These are phyloP conservation scores for Fukomys damarensis DNA, from an alignment of 2,113 vertebrate genomes.

Conservation along the genomic window DNA sequence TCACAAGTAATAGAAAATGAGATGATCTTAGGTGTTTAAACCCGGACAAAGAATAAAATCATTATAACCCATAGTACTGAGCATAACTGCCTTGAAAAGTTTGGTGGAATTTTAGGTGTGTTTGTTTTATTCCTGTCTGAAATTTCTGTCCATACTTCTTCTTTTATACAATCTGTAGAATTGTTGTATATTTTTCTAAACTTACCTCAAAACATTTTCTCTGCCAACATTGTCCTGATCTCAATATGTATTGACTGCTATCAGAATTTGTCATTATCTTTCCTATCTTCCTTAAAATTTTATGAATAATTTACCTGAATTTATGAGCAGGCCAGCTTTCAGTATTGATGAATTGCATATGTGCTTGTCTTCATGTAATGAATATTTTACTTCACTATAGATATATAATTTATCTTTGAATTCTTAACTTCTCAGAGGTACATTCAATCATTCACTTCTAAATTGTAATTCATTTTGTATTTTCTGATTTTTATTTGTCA, in stretches of 20 bases:
- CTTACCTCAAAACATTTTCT: not conserved
- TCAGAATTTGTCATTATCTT: not conserved
- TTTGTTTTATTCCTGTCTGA: not conserved
- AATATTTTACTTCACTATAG: not conserved
- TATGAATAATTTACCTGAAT: not conserved
- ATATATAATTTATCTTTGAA: conserved; percentile 18
- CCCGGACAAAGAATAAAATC: not conserved
- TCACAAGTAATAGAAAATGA: not conserved
- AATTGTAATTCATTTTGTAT: not conserved
- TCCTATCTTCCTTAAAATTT: not conserved
- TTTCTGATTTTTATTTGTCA: conserved; percentile 29
- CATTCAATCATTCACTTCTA: not conserved
- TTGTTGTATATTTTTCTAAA: not conserved
- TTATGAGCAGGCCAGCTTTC: not conserved
- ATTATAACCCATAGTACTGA: not conserved
- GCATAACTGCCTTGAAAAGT: not conserved
- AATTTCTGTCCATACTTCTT: not conserved
- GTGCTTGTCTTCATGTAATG: not conserved
- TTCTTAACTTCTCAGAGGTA: not conserved
- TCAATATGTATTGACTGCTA: not conserved
- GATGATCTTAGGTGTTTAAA: not conserved
- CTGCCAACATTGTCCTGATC: not conserved
- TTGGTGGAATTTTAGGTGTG: not conserved
- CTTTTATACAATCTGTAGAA: not conserved
- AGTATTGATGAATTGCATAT: not conserved